Conservation (phyloP, 2,888 invertebrate species). For the Netelia melanura region DNA sequence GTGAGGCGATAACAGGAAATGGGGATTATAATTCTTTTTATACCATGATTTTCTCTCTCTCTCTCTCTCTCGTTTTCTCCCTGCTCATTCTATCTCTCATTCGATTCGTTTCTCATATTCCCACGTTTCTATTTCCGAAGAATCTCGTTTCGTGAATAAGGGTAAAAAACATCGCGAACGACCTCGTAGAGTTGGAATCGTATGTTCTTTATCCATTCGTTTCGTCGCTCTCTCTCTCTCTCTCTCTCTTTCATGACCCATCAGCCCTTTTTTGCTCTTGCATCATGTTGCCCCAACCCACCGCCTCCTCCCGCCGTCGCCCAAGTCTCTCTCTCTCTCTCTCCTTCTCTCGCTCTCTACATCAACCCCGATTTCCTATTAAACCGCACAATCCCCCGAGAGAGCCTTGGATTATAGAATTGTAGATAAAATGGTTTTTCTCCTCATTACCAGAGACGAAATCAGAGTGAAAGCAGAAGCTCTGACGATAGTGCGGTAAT, state of each 20-base stretch:
- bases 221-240: background rate
- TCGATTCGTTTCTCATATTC: conserved; percentile 46
- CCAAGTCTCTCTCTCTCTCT: background rate
- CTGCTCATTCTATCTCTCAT: conserved; percentile 5
- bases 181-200: conserved; percentile 19
- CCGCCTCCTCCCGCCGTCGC: background rate
- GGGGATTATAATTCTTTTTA: conserved; percentile 50
- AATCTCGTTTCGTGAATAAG: conserved; percentile 55
- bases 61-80: conserved; percentile 22
- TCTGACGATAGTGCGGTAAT: background rate
- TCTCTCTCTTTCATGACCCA: conserved; percentile 17
- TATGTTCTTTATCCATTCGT: conserved; percentile 23
- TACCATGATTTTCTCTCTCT: conserved; percentile 11
- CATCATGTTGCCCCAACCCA: background rate
- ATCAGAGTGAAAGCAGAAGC: conserved; percentile 48
- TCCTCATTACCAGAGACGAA: conserved; percentile 62
- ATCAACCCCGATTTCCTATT: conserved; percentile 52
- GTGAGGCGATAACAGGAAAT: conserved; percentile 41
- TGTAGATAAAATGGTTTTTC: conserved; percentile 66
- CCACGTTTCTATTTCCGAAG: conserved; percentile 53
- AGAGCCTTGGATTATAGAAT: conserved; percentile 66
- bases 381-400: conserved; percentile 63
- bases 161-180: conserved; percentile 24
- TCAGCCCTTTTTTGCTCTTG: conserved; percentile 16
- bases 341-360: conserved; percentile 45